Evolutionary conservation across 1,140 invertebrate species (phyloP).

Genomic region (Plodia interpunctella): DNA sequence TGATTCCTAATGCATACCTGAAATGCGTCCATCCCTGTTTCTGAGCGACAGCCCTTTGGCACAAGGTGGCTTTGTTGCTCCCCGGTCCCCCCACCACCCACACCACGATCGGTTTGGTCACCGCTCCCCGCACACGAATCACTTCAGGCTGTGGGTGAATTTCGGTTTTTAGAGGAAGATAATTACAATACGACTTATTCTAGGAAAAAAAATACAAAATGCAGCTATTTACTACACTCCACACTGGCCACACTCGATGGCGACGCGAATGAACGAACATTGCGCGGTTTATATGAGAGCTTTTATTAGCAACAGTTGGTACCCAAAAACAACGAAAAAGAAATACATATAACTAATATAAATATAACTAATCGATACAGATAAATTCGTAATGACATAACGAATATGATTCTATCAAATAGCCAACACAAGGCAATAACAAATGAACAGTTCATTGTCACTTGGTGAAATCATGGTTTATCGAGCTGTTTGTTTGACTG

Average conservation of each 20-base stretch:
- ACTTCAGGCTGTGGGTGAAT: slow-evolving; percentile 50
- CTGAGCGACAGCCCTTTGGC: slow-evolving; percentile 81
- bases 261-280: too few species aligned
- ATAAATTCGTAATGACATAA: not conserved
- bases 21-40: slow-evolving; percentile 86
- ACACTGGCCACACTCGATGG: too few species aligned
- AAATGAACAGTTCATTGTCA: not conserved
- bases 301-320: too few species aligned
- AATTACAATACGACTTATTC: too few species aligned
- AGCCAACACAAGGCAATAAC: not conserved
- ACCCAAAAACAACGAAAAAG: too few species aligned
- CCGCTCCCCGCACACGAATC: slow-evolving; percentile 56
- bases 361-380: not conserved
- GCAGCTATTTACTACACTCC: too few species aligned
- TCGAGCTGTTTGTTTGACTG: not conserved
- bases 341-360: too few species aligned
- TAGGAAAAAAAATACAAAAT: too few species aligned
- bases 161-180: too few species aligned
- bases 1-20: slow-evolving; percentile 67
- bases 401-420: not conserved
- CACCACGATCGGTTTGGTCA: slow-evolving; percentile 79
- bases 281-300: too few species aligned
- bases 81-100: slow-evolving; percentile 92
- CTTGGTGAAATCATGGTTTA: not conserved
- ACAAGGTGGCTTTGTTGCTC: slow-evolving; percentile 85